Conservation (phyloP, 2,888 invertebrate genomes). For the Euplagia quadripunctaria region DNA sequence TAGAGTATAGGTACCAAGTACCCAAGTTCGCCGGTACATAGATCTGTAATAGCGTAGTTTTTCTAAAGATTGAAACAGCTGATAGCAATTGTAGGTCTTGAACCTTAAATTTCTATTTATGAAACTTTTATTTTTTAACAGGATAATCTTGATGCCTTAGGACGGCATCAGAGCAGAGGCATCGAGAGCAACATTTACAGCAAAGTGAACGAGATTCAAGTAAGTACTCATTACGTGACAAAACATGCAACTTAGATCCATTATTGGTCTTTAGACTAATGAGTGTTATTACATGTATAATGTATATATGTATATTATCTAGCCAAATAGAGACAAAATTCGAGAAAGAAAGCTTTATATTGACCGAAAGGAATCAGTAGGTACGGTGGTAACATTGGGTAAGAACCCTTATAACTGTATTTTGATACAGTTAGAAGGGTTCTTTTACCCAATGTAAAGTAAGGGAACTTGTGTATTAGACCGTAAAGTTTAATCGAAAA, state of each 20-base stretch:
- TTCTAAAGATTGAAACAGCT: background rate
- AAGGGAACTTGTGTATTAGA: constrained; percentile 27
- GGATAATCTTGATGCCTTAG: constrained; percentile 94
- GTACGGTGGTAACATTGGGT: background rate
- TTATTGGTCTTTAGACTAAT: background rate
- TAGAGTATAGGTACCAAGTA: background rate
- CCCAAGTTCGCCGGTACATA: background rate
- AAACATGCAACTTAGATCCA: background rate
- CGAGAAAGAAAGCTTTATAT: background rate
- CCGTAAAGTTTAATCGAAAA: constrained; percentile 41
- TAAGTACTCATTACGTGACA: constrained; percentile 51
- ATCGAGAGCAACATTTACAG: constrained; percentile 95
- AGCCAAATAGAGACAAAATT: background rate
- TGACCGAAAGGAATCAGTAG: constrained; percentile 9
- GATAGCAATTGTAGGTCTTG: background rate
- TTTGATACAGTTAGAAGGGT: no score
- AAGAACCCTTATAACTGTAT: constrained; percentile 20
- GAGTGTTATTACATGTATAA: background rate
- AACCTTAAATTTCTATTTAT: background rate
- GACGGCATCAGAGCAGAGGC: constrained; percentile 92
- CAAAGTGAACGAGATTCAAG: constrained; percentile 96
- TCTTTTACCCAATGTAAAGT: constrained; percentile 35
- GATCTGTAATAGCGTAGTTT: background rate
- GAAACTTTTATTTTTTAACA: constrained; percentile 71
- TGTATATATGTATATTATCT: background rate